Conservation (phyloP, 2,888 invertebrate species). For the Patella depressa region DNA sequence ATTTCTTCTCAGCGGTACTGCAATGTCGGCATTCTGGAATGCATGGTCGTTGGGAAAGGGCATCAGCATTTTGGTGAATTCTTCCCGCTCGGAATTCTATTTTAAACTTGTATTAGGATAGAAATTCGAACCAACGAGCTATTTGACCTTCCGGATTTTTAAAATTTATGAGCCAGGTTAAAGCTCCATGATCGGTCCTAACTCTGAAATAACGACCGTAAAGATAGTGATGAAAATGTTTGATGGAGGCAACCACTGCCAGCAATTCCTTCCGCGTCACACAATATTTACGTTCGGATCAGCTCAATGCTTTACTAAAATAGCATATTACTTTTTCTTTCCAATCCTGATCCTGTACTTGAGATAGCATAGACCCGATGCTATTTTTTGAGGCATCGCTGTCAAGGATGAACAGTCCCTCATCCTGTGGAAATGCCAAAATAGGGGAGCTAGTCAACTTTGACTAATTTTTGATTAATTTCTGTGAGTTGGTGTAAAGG, state of each 20-base stretch:
- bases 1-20: not conserved
- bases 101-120: conserved; percentile 22
- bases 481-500: not conserved
- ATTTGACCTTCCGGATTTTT: conserved; percentile 24
- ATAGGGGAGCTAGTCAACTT: conserved; percentile 2
- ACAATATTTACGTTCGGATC: conserved; percentile 21
- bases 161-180: conserved; percentile 13
- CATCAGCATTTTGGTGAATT: conserved; percentile 5
- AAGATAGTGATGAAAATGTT: conserved; percentile 38
- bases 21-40: not conserved
- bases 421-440: not conserved
- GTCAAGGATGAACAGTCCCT: not conserved
- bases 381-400: not conserved
- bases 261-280: conserved; percentile 22
- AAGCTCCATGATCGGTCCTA: conserved; percentile 33
- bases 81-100: conserved; percentile 5
- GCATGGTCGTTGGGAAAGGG: not conserved
- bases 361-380: conserved; percentile 37
- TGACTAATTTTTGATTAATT: not conserved
- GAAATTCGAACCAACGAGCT: conserved; percentile 20
- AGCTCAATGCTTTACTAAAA: conserved; percentile 30
- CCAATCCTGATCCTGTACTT: conserved; percentile 40
- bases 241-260: conserved; percentile 34
- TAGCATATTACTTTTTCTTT: conserved; percentile 37
- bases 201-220: conserved; percentile 30